These are phyloP conservation scores for Pseudanteris insignis DNA, from an alignment of 2,888 invertebrate genomes.

Conservation along the genomic window DNA sequence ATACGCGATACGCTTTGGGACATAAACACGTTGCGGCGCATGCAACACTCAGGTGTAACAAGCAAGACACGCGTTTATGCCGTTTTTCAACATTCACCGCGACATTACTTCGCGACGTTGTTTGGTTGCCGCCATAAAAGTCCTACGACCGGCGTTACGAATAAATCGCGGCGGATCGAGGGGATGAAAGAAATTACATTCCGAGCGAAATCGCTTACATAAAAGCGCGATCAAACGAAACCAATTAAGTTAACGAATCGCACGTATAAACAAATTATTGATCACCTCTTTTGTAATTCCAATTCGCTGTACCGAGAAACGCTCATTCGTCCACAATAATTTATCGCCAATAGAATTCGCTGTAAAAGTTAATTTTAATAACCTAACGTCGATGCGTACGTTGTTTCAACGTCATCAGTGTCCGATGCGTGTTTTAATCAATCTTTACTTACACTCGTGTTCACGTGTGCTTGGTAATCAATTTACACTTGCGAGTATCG, in stretches of 20 bases:
- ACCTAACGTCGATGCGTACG: too few species aligned
- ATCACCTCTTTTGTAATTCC: slow-evolving; percentile 35
- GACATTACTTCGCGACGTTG: slow-evolving; percentile 31
- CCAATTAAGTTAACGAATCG: slow-evolving; percentile 45
- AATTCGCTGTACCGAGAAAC: slow-evolving; percentile 21
- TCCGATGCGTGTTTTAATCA: too few species aligned
- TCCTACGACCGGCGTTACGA: slow-evolving; percentile 30
- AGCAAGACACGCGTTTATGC: too few species aligned
- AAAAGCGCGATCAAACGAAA: slow-evolving; percentile 39
- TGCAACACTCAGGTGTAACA: too few species aligned
- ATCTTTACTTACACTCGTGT: too few species aligned
- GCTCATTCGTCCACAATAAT: slow-evolving; percentile 41
- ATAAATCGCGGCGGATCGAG: slow-evolving; percentile 33
- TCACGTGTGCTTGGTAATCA: too few species aligned
- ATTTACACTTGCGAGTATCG: too few species aligned
- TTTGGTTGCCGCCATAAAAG: slow-evolving; percentile 37
- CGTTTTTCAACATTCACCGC: too few species aligned
- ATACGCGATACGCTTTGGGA: too few species aligned
- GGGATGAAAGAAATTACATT: slow-evolving; percentile 44
- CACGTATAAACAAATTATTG: slow-evolving; percentile 24
- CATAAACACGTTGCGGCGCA: too few species aligned
- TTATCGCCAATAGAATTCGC: slow-evolving; percentile 22
- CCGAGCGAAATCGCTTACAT: slow-evolving; percentile 36
- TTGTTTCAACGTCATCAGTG: too few species aligned
- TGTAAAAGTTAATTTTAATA: background rate